Conservation (phyloP, 1,140 invertebrate genomes). For the Contarinia nasturtii region DNA sequence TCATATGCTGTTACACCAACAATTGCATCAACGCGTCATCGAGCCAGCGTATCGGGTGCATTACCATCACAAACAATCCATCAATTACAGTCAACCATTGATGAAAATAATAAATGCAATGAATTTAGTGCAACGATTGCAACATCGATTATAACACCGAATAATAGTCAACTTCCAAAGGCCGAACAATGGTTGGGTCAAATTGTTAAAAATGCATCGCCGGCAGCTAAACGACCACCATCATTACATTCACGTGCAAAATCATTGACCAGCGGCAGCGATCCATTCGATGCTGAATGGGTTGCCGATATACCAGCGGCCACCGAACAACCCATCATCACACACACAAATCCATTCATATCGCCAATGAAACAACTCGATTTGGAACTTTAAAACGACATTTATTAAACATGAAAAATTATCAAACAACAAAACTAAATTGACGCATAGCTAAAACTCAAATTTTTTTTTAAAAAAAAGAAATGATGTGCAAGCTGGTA, state of each 20-base stretch:
- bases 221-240: constrained; percentile 27
- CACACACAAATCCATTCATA: constrained; percentile 32
- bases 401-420: no score
- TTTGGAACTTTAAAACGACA: no score
- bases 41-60: constrained; percentile 27
- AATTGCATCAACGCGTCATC: constrained; percentile 13
- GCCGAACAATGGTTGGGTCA: constrained; percentile 62
- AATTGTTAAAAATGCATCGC: constrained; percentile 35
- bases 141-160: constrained; percentile 9
- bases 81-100: constrained; percentile 23
- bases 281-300: constrained; percentile 81
- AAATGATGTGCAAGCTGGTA: no score
- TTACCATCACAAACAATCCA: constrained; percentile 24
- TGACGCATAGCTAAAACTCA: no score
- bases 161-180: constrained; percentile 33
- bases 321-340: constrained; percentile 9
- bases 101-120: constrained; percentile 6
- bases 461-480: no score
- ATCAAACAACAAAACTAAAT: no score
- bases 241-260: constrained; percentile 41
- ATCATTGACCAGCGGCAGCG: constrained; percentile 34
- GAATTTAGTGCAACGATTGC: constrained; percentile 10
- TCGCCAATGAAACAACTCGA: constrained; percentile 27
- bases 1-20: constrained; percentile 9
- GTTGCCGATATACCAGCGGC: constrained; percentile 28